Evolutionary conservation across 2,888 invertebrate genomes (phyloP).

Genomic region (Thelaira solivaga): DNA sequence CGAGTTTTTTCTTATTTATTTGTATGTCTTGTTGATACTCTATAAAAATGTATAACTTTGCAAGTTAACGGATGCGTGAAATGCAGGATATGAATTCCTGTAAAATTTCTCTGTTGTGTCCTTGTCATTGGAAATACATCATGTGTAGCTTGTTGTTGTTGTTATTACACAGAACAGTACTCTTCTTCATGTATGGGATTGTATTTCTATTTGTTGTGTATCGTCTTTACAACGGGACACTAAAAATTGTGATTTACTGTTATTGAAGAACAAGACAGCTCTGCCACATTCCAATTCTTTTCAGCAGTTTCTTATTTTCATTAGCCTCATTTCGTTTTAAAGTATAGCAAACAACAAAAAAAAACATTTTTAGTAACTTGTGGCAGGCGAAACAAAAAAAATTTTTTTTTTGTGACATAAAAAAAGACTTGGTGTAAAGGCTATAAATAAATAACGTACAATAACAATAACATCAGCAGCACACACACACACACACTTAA

Average conservation of each 20-base stretch:
- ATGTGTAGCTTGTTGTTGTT: too few relatives aligned
- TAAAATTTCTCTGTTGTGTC: conserved; percentile 25
- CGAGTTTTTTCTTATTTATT: neutral
- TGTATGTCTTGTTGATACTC: neutral
- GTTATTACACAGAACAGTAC: too few relatives aligned
- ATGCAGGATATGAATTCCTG: conserved; percentile 50
- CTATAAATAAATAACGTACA: conserved; percentile 10
- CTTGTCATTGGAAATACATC: conserved; percentile 34
- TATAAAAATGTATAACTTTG: conserved; percentile 22
- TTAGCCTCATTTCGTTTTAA: neutral
- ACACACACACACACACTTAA: neutral
- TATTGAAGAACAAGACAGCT: neutral
- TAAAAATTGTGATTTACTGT: conserved; percentile 20
- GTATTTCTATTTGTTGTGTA: neutral
- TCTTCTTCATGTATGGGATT: neutral
- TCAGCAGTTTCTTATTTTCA: neutral
- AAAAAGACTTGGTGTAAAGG: neutral
- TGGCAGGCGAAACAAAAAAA: neutral
- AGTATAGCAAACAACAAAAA: too few relatives aligned
- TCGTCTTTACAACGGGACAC: conserved; percentile 8
- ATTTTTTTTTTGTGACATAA: neutral
- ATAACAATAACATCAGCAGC: conserved; percentile 12
- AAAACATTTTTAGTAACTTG: neutral
- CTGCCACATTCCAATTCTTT: neutral
- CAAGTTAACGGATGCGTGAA: conserved; percentile 54